Evolutionary conservation across 2,888 invertebrate genomes (phyloP).

Genomic region (Euclidia mi): DNA sequence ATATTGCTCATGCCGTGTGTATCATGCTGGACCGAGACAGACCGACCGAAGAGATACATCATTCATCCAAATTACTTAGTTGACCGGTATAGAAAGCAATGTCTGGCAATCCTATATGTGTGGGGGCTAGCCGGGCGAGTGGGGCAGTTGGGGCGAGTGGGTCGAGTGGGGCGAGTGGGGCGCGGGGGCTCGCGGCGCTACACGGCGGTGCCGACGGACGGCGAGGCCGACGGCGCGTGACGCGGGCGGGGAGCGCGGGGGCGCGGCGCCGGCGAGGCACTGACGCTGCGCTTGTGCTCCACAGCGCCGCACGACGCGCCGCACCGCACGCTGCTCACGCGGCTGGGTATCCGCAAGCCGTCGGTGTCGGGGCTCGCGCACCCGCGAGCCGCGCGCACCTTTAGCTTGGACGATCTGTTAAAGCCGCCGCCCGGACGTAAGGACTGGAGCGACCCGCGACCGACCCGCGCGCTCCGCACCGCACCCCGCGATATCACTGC

Average conservation of each 20-base stretch:
- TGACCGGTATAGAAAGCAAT: slow-evolving; percentile 35
- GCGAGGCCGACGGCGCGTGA: slow-evolving; percentile 69
- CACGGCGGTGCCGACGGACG: slow-evolving; percentile 73
- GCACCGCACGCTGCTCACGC: slow-evolving; percentile 93
- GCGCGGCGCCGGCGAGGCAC: slow-evolving; percentile 51
- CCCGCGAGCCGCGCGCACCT: slow-evolving; percentile 94
- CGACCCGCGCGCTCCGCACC: slow-evolving; percentile 79
- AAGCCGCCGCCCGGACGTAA: slow-evolving; percentile 95
- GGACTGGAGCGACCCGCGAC: slow-evolving; percentile 88
- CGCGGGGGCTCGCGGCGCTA: slow-evolving; percentile 67
- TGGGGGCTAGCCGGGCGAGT: slow-evolving; percentile 76
- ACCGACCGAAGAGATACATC: slow-evolving; percentile 20
- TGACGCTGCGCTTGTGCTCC: slow-evolving; percentile 86
- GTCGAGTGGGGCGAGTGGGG: slow-evolving; percentile 55
- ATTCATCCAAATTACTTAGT: slow-evolving; percentile 34
- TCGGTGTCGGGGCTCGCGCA: slow-evolving; percentile 94
- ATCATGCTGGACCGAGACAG: slow-evolving; percentile 15
- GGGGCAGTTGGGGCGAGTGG: too few species aligned
- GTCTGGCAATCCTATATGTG: slow-evolving; percentile 76
- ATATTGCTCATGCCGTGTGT: neutral
- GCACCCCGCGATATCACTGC: slow-evolving; percentile 28
- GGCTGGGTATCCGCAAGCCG: slow-evolving; percentile 96
- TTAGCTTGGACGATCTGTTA: slow-evolving; percentile 97
- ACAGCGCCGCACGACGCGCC: slow-evolving; percentile 85
- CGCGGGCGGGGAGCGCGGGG: slow-evolving; percentile 40